These are phyloP conservation scores for Muntiacus reevesi DNA, from an alignment of 2,113 vertebrate species.

Conservation along the genomic window DNA sequence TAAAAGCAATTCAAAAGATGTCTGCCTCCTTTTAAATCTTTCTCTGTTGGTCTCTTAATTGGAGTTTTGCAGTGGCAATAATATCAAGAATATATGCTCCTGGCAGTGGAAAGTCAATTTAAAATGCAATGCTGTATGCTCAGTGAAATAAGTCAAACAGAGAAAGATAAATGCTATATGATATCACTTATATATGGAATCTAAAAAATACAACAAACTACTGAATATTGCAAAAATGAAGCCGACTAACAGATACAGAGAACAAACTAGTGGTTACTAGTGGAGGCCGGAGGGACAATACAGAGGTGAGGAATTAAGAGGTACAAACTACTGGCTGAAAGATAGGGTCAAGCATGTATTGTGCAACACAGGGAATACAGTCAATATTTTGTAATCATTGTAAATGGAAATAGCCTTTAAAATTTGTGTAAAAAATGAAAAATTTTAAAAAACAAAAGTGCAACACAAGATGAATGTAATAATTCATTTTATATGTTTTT, in stretches of 20 bases:
- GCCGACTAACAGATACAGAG: background rate
- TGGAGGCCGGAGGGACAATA: background rate
- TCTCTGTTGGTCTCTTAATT: background rate
- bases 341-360: background rate
- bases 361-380: background rate
- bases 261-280: background rate
- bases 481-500: slow-evolving; percentile 43
- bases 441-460: background rate
- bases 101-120: slow-evolving; percentile 30
- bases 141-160: background rate
- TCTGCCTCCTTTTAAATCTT: background rate
- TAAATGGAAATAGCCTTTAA: background rate
- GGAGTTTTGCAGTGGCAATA: background rate
- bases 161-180: background rate
- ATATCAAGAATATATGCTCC: background rate
- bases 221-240: background rate
- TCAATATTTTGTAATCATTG: background rate
- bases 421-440: background rate
- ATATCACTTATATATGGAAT: background rate
- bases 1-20: background rate
- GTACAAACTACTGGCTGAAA: background rate
- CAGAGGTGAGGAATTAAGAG: background rate
- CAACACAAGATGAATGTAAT: background rate
- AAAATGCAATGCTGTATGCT: background rate
- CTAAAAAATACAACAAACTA: background rate